These are phyloP conservation scores for Xestia c-nigrum DNA, from an alignment of 2,888 invertebrate species.

Conservation along the genomic window DNA sequence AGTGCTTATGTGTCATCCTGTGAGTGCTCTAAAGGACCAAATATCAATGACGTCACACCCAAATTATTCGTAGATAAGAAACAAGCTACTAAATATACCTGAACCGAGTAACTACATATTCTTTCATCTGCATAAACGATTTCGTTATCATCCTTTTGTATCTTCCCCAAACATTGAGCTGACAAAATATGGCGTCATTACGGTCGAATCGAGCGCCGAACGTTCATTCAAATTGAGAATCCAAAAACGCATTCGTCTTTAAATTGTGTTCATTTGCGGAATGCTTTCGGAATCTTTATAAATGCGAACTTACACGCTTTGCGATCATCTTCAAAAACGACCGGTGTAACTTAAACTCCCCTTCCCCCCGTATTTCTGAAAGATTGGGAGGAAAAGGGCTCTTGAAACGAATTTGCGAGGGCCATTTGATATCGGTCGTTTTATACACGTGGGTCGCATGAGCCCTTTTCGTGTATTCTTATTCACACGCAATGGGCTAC, in stretches of 20 bases:
- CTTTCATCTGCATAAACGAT: slow-evolving; percentile 42
- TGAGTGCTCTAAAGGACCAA: too few relatives aligned
- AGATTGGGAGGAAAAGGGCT: slow-evolving; percentile 58
- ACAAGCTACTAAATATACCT: neutral
- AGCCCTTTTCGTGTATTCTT: slow-evolving; percentile 81
- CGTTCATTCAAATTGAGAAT: slow-evolving; percentile 84
- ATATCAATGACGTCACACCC: too few relatives aligned
- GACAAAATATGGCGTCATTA: slow-evolving; percentile 82
- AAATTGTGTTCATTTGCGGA: slow-evolving; percentile 89
- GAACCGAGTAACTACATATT: neutral
- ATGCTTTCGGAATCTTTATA: slow-evolving; percentile 88
- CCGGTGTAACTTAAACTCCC: slow-evolving; percentile 72
- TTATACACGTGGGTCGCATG: slow-evolving; percentile 74
- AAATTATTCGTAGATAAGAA: neutral
- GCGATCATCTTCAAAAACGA: slow-evolving; percentile 71
- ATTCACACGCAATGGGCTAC: slow-evolving; percentile 82
- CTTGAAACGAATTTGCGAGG: slow-evolving; percentile 66
- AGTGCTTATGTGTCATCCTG: too few relatives aligned
- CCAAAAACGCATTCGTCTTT: slow-evolving; percentile 85
- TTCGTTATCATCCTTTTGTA: slow-evolving; percentile 42
- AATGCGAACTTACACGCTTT: slow-evolving; percentile 81
- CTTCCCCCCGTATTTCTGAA: slow-evolving; percentile 57
- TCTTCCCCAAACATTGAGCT: slow-evolving; percentile 53
- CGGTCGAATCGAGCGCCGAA: slow-evolving; percentile 79
- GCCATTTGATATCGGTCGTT: slow-evolving; percentile 76